Percentiles rank a stretch among this genome's conserved stretches.
These are phyloP conservation scores for Heliconius sara DNA, from an alignment of 2,888 invertebrate species.

Conservation along the genomic window DNA sequence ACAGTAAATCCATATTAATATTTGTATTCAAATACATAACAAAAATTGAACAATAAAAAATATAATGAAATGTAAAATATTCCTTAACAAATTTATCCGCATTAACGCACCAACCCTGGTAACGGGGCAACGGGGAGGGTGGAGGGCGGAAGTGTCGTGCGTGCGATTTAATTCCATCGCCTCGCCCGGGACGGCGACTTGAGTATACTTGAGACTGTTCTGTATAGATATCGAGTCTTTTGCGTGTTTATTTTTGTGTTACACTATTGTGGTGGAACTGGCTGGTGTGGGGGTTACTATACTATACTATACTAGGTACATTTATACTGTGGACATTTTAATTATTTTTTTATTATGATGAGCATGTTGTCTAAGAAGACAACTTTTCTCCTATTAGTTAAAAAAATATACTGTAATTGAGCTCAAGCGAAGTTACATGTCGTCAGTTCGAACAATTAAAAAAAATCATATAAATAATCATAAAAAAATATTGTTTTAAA, in stretches of 20 bases:
- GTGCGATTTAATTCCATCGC: conserved; percentile 84
- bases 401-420: neutral
- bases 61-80: neutral
- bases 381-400: neutral
- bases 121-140: conserved; percentile 50
- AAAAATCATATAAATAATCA: neutral
- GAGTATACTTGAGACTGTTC: conserved; percentile 54
- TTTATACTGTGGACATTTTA: neutral
- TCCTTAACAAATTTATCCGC: neutral
- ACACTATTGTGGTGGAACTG: neutral
- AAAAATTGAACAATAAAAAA: neutral
- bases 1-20: neutral
- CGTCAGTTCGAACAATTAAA: neutral
- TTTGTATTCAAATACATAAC: neutral
- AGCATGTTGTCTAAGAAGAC: neutral
- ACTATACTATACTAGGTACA: too few relatives aligned
- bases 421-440: neutral
- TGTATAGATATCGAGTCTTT: conserved; percentile 40
- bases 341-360: neutral
- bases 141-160: conserved; percentile 77
- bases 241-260: conserved; percentile 7
- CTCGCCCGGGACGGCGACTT: conserved; percentile 67
- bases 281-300: neutral
- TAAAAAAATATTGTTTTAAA: too few relatives aligned
- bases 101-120: conserved; percentile 43